phyloP scores from a whole-genome alignment of 2,797 vertebrate species.

The Dendrocincla fuliginosa region DNA sequence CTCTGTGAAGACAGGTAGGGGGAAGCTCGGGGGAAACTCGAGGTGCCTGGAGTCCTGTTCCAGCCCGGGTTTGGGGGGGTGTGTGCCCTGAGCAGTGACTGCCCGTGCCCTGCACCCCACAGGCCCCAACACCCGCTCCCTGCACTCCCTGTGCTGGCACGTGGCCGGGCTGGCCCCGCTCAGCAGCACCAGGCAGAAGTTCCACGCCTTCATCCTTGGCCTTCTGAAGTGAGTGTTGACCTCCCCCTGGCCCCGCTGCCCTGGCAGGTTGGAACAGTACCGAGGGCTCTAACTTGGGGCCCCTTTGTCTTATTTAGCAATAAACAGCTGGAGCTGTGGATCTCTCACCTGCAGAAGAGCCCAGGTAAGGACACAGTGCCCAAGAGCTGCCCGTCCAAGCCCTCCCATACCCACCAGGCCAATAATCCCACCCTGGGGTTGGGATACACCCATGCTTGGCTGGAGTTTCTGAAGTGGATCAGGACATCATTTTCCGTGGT shows the following conservation, averaged over 20 bases:
- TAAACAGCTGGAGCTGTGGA: conserved; percentile 91
- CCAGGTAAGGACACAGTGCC: conserved; percentile 74
- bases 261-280: accelerated
- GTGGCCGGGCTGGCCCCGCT: conserved; percentile 86
- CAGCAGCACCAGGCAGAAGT: conserved; percentile 85
- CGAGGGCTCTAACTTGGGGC: neutral
- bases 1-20: conserved; percentile 86
- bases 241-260: accelerated
- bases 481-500: accelerated
- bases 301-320: conserved; percentile 72
- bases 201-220: conserved; percentile 93
- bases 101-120: neutral
- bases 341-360: conserved; percentile 89
- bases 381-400: neutral
- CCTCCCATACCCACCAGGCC: neutral
- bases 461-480: accelerated
- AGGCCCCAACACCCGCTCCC: conserved; percentile 79
- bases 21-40: accelerated
- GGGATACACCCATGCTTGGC: neutral
- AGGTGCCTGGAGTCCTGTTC: too few relatives aligned
- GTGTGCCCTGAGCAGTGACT: neutral
- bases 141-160: conserved; percentile 83
- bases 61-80: neutral
- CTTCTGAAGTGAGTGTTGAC: conserved; percentile 88
- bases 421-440: neutral